Evolutionary conservation across 2,113 vertebrate genomes (phyloP), one percentile per base, ranked within the genome.

Genomic region (Leucosticte australis): DNA sequence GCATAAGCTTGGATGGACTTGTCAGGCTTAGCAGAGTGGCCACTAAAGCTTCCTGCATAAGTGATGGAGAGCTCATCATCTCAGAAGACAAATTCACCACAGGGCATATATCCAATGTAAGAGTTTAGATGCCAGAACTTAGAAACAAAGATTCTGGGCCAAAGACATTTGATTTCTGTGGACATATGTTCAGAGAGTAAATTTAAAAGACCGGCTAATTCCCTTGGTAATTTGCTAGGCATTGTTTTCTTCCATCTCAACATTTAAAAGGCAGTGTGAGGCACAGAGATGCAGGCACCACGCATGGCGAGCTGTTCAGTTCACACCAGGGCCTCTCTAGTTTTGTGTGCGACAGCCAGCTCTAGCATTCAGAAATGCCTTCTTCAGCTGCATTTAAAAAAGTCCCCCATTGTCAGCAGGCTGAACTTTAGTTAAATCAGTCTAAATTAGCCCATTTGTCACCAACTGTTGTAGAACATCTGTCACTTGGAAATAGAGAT

Each of bases 381-480:
- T 94, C 76, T 91, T 95, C 60, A 94, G 56, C 79, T 78, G 76
- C 85, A 77, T 90, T 89, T 3, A 50, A 91, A 91, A 76, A 91
- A 90, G 62, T 93, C 60, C n/a, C 79, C 64, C 80, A 86, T 79
- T 96, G 94, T 96, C 93, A 96, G 88, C 90, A 93, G 83, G 77
- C 88, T 95, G 92, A 96, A 87, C 90, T 88, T 93, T 94, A 97
- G 83, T 97, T 97, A 97, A 97, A 96, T 96, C 92, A 93, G 94
- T 84, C 80, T 89, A 93, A 96, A 93, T 96, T 96, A 97, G 90
- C 80, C 88, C 13, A 33, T 94, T 96, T 93, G 92, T 96, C 90
- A 96, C 93, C 94, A 96, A 95, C 94, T 94, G 93, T 90, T 97
- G 90, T 84, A 95, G 76, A 96, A 95, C 93, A 96, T 97, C 96